Conservation (phyloP, 2,113 vertebrate genomes). For the Boleophthalmus pectinirostris region DNA sequence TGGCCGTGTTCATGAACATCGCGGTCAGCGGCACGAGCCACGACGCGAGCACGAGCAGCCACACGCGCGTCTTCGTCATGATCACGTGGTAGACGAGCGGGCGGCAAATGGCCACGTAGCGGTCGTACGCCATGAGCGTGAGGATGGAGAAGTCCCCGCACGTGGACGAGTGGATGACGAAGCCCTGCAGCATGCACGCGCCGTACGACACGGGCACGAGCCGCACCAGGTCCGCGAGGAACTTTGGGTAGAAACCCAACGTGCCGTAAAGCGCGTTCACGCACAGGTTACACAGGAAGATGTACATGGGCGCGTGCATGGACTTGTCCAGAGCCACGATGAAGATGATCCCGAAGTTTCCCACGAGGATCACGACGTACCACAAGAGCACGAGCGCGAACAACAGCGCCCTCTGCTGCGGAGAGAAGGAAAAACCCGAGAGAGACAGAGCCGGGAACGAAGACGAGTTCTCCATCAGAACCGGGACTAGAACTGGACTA, state of each 20-base stretch:
- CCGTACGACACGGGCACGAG: constrained; percentile 41
- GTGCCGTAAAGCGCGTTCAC: constrained; percentile 50
- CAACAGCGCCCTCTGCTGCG: constrained; percentile 7
- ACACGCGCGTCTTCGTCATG: constrained; percentile 28
- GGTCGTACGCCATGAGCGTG: constrained; percentile 53
- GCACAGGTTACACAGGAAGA: constrained; percentile 54
- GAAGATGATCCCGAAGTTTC: constrained; percentile 39
- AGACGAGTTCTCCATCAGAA: constrained; percentile 45
- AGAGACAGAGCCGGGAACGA: constrained; percentile 16
- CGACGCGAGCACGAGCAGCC: constrained; percentile 32
- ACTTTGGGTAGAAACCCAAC: constrained; percentile 54
- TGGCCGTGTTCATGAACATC: constrained; percentile 41
- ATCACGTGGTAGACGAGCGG: constrained; percentile 46
- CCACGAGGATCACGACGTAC: constrained; percentile 24
- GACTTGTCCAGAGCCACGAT: constrained; percentile 32
- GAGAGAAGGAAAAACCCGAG: constrained; percentile 27
- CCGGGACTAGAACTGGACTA: too few species aligned
- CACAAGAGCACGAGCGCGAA: constrained; percentile 20
- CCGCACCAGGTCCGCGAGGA: constrained; percentile 41
- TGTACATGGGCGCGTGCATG: constrained; percentile 64
- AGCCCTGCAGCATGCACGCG: constrained; percentile 52
- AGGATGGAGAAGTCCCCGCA: constrained; percentile 46
- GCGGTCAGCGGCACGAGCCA: constrained; percentile 33
- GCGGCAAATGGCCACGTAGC: constrained; percentile 50
- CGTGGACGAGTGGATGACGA: constrained; percentile 40